Evolutionary conservation across 1,140 invertebrate genomes (phyloP), one percentile per base, ranked within the genome.

Genomic region (Fopius arisanus): DNA sequence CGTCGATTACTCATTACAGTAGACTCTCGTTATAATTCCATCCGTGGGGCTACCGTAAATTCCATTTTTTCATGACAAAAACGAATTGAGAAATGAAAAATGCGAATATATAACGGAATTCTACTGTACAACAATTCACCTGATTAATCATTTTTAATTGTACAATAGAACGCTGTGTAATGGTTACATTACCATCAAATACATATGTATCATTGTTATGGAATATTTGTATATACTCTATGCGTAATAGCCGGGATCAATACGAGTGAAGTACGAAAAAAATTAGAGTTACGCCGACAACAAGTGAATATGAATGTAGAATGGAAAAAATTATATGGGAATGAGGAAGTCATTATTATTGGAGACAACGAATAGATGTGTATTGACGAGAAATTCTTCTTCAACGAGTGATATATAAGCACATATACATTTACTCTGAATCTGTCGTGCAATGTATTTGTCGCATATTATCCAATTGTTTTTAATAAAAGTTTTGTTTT

Each of bases 341-440:
- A n/a, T 48, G 43, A 2, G 43, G 43, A 48, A 16, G 43, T 14
- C 54, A 59, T 23, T 23, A 59, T 59, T 59, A 59, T 59, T 48
- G 43, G 54, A 28, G 26, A 59, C 54, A 59, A 59, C 54, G 54
- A 59, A 59, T 59, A 59, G 54, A 59, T 26, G 23, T 59, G 23
- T 51, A 51, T 51, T 51, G 23, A 9, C 6, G 19, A 28, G 23
- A 59, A 59, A 59, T 59, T 23, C 23, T 48, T 48, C 54, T 59
- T 59, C 54, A 59, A 59, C 54, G 54, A 59, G 54, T 59, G 54
- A 59, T 59, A 51, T 51, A 59, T 59, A 59, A 59, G 54, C 54
- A 59, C 54, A 59, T 59, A 59, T 59, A 59, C 19, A 59, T 59
- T 59, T 59, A 59, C 54, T 59, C 21, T 59, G 54, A n/a, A 59